A percentile compares a stretch with the other conserved stretches of the same genome.
Evolutionary conservation across 2,888 invertebrate genomes (phyloP).

Genomic region (Rhagonycha lutea): DNA sequence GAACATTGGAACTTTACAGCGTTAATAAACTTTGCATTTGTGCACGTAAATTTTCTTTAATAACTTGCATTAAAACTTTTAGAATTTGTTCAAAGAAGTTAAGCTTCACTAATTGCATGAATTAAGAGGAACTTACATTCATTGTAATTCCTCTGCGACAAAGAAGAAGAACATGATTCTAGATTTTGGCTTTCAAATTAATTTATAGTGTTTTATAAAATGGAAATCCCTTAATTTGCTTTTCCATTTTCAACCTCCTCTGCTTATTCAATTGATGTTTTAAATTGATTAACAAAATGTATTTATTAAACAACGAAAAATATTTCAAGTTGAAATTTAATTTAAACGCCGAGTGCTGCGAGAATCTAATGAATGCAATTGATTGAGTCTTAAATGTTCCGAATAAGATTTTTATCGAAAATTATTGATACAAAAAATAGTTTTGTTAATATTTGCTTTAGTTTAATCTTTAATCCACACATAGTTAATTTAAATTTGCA

Average conservation of each 20-base stretch:
- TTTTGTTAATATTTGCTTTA: neutral
- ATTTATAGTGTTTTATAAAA: constrained; percentile 45
- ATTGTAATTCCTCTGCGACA: constrained; percentile 52
- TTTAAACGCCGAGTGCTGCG: neutral
- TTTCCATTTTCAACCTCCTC: neutral
- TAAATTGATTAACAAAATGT: neutral
- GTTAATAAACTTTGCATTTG: constrained; percentile 35
- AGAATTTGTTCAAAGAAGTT: constrained; percentile 51
- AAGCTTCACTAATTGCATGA: constrained; percentile 54
- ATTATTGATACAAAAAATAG: neutral
- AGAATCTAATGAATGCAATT: neutral
- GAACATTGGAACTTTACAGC: constrained; percentile 20
- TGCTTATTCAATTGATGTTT: neutral
- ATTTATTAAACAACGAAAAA: neutral
- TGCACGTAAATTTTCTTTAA: constrained; percentile 52
- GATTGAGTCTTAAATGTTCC: neutral
- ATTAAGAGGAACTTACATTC: constrained; percentile 54
- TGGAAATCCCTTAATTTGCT: constrained; percentile 1
- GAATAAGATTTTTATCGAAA: neutral
- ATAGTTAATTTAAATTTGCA: neutral
- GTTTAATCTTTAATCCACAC: neutral
- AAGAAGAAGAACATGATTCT: constrained; percentile 34
- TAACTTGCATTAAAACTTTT: constrained; percentile 55
- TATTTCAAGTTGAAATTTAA: neutral
- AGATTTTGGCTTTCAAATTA: constrained; percentile 43